Base-by-base conservation (phyloP, 2,113 vertebrate species). In the Brachionichthys hirsutus region DNA sequence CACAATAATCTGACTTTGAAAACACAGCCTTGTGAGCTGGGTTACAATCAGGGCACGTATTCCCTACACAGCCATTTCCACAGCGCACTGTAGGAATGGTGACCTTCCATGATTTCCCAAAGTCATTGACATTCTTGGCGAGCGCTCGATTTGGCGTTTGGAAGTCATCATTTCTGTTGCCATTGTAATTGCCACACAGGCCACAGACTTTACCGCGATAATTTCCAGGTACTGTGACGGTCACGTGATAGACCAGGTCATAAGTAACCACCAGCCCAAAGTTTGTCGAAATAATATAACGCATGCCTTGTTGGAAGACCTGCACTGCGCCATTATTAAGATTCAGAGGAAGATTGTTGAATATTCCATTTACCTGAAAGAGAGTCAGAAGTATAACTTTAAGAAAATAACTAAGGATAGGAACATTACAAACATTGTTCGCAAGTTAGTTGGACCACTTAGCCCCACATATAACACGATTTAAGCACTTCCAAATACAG, bases 151-250 rank as follows among this genome's bases (percentile, higher is more conserved):
- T 35, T 0, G 82, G 66, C 43, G 82, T 60, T 45, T 54, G 53
- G 63, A 89, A 87, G 44, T 91, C 89, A 8, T 87, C 79, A 0
- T 69, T 81, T 47, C 17, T 54, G 12, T 87, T 15, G 0, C 73
- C 78, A 2, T 92, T 91, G 72, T 76, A 92, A 66, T 89, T 90
- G 4, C 90, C 90, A 6, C 91, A 92, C 49, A 92, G 77, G 9
- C 91, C 89, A 1, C 86, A 82, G 45, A 90, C 74, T 54, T 88
- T 88, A 9, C 5, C 67, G 2, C 17, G 71, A 34, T 90, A 92
- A 66, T 76, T 89, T 0, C 82, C 83, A 7, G 88, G 88, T 7
- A 91, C 81, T 0, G 76, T 86, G 59, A 90, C 84, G 0, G 73
- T 77, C 38, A 89, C 81, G 1, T 78, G 77, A 65, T 89, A 90